Percentiles rank a stretch among this genome's conserved stretches.
These are phyloP conservation scores for Tachuris rubrigastra DNA, from an alignment of 2,113 vertebrate species.

Conservation along the genomic window DNA sequence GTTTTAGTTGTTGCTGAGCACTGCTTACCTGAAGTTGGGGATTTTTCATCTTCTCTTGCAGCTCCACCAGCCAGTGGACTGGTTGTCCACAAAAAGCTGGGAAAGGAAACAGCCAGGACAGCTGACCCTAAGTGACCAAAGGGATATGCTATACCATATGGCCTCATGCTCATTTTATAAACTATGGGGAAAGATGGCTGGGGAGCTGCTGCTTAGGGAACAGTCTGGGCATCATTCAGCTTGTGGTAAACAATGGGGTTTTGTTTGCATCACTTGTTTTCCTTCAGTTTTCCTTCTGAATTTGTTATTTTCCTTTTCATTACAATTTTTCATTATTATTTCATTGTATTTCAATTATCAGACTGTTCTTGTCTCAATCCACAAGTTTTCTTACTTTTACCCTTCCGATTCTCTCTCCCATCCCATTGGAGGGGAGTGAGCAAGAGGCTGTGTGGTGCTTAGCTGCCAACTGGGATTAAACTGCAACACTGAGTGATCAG, in stretches of 20 bases:
- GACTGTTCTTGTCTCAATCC: not conserved
- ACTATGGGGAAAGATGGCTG: not conserved
- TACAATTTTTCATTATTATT: not conserved
- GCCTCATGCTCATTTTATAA: not conserved
- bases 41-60: not conserved
- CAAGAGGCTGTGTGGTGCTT: not conserved
- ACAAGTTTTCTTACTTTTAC: not conserved
- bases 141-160: not conserved
- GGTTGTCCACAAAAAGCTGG: not conserved
- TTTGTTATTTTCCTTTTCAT: not conserved
- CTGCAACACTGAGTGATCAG: not conserved
- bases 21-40: not conserved
- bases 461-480: not conserved
- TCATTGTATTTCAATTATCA: not conserved
- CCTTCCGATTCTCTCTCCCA: not conserved
- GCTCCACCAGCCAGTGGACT: accelerated
- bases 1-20: not conserved
- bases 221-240: not conserved
- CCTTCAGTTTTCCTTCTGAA: not conserved
- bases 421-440: not conserved
- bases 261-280: not conserved
- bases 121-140: not conserved
- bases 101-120: not conserved
- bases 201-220: not conserved
- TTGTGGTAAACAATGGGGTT: not conserved